A percentile compares a stretch with the other conserved stretches of the same genome.
Conservation (phyloP, 2,113 vertebrate species). For the Grammatotria lemairii region DNA sequence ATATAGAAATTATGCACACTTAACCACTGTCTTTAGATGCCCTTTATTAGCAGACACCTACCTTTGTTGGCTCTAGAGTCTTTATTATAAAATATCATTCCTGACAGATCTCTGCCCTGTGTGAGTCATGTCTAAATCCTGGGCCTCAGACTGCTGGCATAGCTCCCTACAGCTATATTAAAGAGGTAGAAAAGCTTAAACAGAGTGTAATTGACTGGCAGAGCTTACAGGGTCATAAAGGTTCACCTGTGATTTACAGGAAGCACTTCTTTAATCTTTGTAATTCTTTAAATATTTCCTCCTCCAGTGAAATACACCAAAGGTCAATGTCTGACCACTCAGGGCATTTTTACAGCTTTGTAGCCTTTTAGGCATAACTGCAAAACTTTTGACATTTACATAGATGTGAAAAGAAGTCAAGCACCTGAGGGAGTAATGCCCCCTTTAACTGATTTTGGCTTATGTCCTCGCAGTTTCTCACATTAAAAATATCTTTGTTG, state of each 20-base stretch:
- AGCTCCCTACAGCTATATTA: conserved; percentile 34
- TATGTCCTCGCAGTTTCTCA: conserved; percentile 38
- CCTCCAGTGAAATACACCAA: not conserved
- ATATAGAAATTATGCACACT: not conserved
- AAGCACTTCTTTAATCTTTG: not conserved
- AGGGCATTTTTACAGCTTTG: conserved; percentile 24
- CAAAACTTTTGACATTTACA: conserved; percentile 39
- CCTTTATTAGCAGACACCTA: not conserved
- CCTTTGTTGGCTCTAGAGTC: not conserved
- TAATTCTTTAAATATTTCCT: not conserved
- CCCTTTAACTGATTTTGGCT: conserved; percentile 20
- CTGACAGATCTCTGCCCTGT: conserved; percentile 12
- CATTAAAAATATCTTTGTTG: conserved; percentile 20
- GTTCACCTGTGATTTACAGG: not conserved
- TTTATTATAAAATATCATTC: not conserved
- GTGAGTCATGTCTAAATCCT: conserved; percentile 21
- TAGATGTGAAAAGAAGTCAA: conserved; percentile 35
- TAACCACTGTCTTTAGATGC: not conserved
- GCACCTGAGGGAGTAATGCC: conserved; percentile 20
- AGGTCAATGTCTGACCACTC: not conserved
- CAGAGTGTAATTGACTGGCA: conserved; percentile 25
- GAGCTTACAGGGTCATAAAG: conserved; percentile 10
- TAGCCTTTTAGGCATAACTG: conserved; percentile 8
- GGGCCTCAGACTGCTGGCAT: conserved; percentile 24
- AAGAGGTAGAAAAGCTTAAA: conserved; percentile 25